Base-by-base conservation (phyloP, 92 coral and sea anemone genomes). In the Palythoa grandis region DNA sequence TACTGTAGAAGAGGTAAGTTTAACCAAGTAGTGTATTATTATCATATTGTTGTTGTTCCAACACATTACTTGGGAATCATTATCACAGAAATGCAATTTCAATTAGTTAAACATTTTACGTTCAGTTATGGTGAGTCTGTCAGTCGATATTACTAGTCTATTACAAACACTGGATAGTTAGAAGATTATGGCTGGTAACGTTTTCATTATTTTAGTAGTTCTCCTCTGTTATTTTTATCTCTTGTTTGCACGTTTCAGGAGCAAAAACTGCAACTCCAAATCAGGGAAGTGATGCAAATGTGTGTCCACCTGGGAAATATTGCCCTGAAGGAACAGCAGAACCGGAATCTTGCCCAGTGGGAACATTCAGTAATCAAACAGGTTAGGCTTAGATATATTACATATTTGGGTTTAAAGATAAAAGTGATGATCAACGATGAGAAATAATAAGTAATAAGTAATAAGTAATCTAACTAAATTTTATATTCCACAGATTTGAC, bases 261-360 rank as follows among this genome's bases (percentile, higher is more conserved):
- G 98, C 99, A 12, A 93, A 52, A 66, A 91, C 90, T 60, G 95
- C 99, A 66, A 95, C 99, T 19, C 99, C 99, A 3, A 78, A 84
- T 52, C 95, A 96, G 77, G 98, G 98, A 58, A 69, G 0, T 70
- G 94, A 89, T 72, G 99, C 99, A 38, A 86, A 93, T 82, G 78
- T 83, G 40, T 96, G 99, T 61, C 92, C 94, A 11, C 91, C 86
- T 50, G 99, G 99, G 20, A 78, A 84, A 56, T 96, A 80, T 52
- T 96, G 99, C 74, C 88, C 83, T 13, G 92, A 93, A 87, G 96
- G 98, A 70, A 96, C 99, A 23, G 90, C 78, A 48, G 91, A 80
- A 61, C 97, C 99, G n/a, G 80, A 88, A 16, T 83, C 73, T 5
- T 96, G 99, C 86, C 99, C 98, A 40, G 88, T 93, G 29, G 98